Conservation (phyloP, 2,888 invertebrate species). For the Sphaerophoria rueppellii region DNA sequence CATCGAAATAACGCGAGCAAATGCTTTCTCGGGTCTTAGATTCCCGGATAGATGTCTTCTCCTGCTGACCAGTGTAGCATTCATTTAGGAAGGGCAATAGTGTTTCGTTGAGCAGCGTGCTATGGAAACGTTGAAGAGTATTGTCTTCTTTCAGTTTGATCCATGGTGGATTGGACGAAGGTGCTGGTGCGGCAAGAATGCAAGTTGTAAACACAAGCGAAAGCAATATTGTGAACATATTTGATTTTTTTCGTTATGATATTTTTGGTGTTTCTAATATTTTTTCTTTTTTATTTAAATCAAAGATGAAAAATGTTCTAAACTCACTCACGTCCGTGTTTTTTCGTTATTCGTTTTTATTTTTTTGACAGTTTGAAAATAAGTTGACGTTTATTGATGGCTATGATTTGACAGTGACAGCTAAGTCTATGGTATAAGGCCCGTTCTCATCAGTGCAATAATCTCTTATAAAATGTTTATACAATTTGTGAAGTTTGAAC, state of each 20-base stretch:
- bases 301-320: no score
- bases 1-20: constrained; percentile 50
- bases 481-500: no score
- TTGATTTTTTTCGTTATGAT: background rate
- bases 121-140: constrained; percentile 43
- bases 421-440: no score
- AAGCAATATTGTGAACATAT: constrained; percentile 50
- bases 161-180: constrained; percentile 21
- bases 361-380: no score
- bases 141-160: constrained; percentile 28
- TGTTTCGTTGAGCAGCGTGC: constrained; percentile 48
- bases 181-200: constrained; percentile 33
- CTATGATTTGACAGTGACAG: no score
- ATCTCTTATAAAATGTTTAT: no score
- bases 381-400: no score
- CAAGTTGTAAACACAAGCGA: constrained; percentile 39
- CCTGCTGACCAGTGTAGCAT: constrained; percentile 23
- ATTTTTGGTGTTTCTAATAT: background rate
- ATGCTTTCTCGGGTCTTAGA: background rate
- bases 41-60: background rate
- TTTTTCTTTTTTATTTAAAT: background rate
- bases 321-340: no score
- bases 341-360: no score
- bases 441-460: no score
- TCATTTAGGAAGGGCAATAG: constrained; percentile 48